Base-by-base conservation (phyloP, 35 echinoderm and acorn worm species). In the Apostichopus parvimensis region DNA sequence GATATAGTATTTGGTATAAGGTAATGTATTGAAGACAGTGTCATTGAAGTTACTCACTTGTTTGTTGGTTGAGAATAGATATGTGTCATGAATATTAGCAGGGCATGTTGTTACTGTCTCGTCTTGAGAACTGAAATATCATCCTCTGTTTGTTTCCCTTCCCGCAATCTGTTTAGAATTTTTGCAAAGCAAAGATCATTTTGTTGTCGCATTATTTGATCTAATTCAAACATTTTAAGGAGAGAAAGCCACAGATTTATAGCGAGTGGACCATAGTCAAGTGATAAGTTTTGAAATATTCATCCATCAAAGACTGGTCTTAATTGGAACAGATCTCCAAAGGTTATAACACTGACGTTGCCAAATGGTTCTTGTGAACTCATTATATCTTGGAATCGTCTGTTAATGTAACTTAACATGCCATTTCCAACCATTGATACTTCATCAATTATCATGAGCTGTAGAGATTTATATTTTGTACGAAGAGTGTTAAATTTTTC, bases 391-490 rank as follows among this genome's bases (percentile, higher is more conserved):
- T 73, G 1, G 15, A 53, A 77, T 60, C 79, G 26, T 55, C 54
- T 52, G 45, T 82, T 82, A 54, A 82, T 45, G 53, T 18, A 82
- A 45, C 53, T 82, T 52, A 82, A 82, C 26, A 82, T 6, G 53
- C 79, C 79, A 82, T 55, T 82, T 6, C 93, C 86, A 53, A 94
- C 93, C 86, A 94, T 64, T 5, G 93, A 94, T 26, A 90, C 72
- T 90, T 94, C 93, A 83, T 94, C 93, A 82, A 94, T 94, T 17
- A 94, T 53, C 1, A 94, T 54, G 18, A 94, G 52, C 18, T 90
- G 73, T 24, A 94, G 56, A 57, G 90, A n/a, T 81, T 59, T 79
- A 15, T 68, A 94, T 45, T 24, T 94, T 13, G 57, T 57, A 28
- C 57, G 75, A 56, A 94, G 24, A 60, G 93, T 94, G 53, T 90